A percentile compares a stretch with the other conserved stretches of the same genome.
Conservation (phyloP, 2,888 invertebrate species). For the Sesia apiformis region DNA sequence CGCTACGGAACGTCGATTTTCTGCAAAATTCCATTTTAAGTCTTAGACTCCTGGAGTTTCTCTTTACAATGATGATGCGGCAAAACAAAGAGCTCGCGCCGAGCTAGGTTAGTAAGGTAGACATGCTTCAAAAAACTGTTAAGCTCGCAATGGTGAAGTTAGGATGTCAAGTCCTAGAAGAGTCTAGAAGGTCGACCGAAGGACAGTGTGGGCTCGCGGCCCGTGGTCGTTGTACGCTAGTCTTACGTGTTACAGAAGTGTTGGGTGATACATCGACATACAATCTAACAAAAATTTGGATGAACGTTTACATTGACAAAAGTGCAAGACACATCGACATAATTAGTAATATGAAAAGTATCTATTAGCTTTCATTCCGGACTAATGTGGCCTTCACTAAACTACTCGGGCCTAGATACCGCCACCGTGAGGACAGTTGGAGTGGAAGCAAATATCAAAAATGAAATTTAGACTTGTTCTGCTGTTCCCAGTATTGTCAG, state of each 20-base stretch:
- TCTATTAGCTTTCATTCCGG: constrained; percentile 67
- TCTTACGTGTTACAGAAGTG: constrained; percentile 45
- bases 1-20: constrained; percentile 76
- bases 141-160: constrained; percentile 72
- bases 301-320: constrained; percentile 58
- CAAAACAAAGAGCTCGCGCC: constrained; percentile 69
- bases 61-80: constrained; percentile 60
- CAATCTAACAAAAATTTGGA: constrained; percentile 65
- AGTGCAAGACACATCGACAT: constrained; percentile 56
- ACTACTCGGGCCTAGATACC: constrained; percentile 70
- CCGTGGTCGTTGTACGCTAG: constrained; percentile 28
- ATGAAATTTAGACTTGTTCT: constrained; percentile 76
- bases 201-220: constrained; percentile 40
- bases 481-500: constrained; percentile 47
- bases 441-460: constrained; percentile 71
- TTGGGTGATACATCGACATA: constrained; percentile 70
- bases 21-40: constrained; percentile 72
- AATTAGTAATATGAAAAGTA: constrained; percentile 46
- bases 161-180: constrained; percentile 62
- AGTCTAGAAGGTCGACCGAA: constrained; percentile 53
- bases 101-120: constrained; percentile 66
- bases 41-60: constrained; percentile 63
- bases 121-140: constrained; percentile 70
- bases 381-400: constrained; percentile 54
- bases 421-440: constrained; percentile 63